Base-by-base conservation (phyloP, 2,888 invertebrate species). In the Colletes collaris region DNA sequence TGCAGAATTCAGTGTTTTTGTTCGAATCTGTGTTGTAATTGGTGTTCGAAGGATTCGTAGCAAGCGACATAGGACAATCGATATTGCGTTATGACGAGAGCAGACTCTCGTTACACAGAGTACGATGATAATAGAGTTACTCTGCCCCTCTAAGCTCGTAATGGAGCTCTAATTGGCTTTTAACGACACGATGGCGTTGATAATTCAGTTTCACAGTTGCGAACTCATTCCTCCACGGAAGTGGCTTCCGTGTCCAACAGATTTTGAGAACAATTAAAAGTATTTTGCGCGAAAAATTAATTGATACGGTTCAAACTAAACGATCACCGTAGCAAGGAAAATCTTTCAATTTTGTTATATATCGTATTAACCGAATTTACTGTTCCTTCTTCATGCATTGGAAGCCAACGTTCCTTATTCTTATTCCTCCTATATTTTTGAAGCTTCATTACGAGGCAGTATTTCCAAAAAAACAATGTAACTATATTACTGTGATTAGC, bases 81-180 rank as follows among this genome's bases (percentile, higher is more conserved):
- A 92, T 92, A 89, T 82, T 79, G 87, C 85, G 87, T 89, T 90
- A 89, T 89, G 86, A 89, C 82, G 86, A 84, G 84, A 73, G 40
- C 55, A 69, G 53, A 40, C 52, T 62, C 44, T 66, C 62, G 72
- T 79, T 79, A 84, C 82, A 87, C 86, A 88, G 89, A 86, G 88
- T 83, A 89, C 84, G 87, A 89, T 84, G 86, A 87, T 92, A 93
- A 92, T 89, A 76, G 82, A 90, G 90, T 93, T 91, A 92, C 83
- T 83, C 83, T 83, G 83, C 85, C 89, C 88, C 92, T 91, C 90
- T 90, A 89, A 91, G 91, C 92, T 90, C 90, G 92, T 92, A 92
- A 93, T 93, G 93, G 92, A 93, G 90, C 91, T 90, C 91, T 93
- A 93, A 93, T 93, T 93, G 93, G 93, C 93, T 93, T 93, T 93